Base-by-base conservation (phyloP, 2,888 invertebrate genomes). In the Auanema sp. region DNA sequence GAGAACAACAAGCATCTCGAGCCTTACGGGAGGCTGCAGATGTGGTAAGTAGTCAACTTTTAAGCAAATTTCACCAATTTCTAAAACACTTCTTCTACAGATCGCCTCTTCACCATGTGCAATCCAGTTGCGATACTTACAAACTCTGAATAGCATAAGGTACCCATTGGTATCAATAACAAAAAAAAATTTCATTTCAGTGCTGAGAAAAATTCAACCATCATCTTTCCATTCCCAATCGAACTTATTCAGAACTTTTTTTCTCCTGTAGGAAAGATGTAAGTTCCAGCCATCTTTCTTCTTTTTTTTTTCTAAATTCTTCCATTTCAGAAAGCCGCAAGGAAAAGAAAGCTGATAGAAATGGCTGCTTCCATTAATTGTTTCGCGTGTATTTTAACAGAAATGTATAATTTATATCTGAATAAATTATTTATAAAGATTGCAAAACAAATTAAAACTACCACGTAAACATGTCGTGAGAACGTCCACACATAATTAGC, bases 131-230 rank as follows among this genome's bases (percentile, higher is more conserved):
- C 70, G 83, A 47, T 83, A 81, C 84, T 87, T 92, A 47, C 90
- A 96, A 91, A 96, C 96, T 0, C 87, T 96, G 83, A 95, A 78
- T 64, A 76, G 73, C 51, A 76, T 81, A 23, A 76, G 78, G 92
- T 87, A 58, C 47, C 60, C n/a, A n/a, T 51, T 24, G 50, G 24
- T 41, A 42, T 40, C 33, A n/a, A n/a, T 33, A 33, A 8, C 33
- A 33, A 8, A 33, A 33, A 33, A 33, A 33, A 33, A 3, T 5
- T 33, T 33, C 33, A 33, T 33, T 33, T 33, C 84, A 93, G 94
- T 24, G 92, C 94, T 23, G 95, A 96, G 88, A 95, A 95, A 88
- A 95, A 95, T 85, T 94, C 94, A n/a, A 95, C 95, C 11, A 95
- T 95, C 83, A 92, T 95, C 58, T 95, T 95, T 86, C 95, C 95